Evolutionary conservation across 2,113 vertebrate species (phyloP).

Genomic region (Pygoscelis antarcticus): DNA sequence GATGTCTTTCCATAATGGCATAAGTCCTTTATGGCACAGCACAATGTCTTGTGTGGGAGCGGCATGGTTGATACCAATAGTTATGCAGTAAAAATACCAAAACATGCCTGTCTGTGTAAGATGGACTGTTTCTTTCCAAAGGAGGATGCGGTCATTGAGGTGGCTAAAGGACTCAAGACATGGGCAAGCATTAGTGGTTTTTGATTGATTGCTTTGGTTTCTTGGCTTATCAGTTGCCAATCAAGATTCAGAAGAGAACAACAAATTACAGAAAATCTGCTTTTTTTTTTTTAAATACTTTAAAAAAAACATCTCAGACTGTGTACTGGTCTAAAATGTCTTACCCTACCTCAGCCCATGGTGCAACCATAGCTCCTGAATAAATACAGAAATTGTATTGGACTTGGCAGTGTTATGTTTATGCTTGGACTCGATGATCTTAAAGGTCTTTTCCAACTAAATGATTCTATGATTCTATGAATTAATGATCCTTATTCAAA

Average conservation of each 20-base stretch:
- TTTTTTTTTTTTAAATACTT: background rate
- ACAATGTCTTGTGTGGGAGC: background rate
- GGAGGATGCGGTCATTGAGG: background rate
- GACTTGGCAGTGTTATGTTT: background rate
- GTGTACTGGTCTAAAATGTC: accelerated
- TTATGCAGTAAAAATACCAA: background rate
- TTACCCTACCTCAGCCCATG: accelerated
- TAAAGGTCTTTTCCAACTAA: background rate
- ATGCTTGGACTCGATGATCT: background rate
- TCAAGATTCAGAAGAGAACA: background rate
- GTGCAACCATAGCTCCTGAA: background rate
- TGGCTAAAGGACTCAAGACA: background rate
- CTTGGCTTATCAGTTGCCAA: background rate
- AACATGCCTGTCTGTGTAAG: background rate
- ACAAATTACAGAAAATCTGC: background rate
- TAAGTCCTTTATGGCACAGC: background rate
- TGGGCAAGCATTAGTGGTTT: background rate
- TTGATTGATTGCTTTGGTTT: background rate
- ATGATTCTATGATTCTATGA: background rate
- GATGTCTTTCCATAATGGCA: background rate
- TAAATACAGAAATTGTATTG: background rate
- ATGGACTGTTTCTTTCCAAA: background rate
- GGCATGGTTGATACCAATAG: no score
- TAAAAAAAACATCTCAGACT: background rate
- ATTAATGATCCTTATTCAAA: background rate